Base-by-base conservation (phyloP, 2,113 vertebrate genomes). In the Terrapene triunguis region DNA sequence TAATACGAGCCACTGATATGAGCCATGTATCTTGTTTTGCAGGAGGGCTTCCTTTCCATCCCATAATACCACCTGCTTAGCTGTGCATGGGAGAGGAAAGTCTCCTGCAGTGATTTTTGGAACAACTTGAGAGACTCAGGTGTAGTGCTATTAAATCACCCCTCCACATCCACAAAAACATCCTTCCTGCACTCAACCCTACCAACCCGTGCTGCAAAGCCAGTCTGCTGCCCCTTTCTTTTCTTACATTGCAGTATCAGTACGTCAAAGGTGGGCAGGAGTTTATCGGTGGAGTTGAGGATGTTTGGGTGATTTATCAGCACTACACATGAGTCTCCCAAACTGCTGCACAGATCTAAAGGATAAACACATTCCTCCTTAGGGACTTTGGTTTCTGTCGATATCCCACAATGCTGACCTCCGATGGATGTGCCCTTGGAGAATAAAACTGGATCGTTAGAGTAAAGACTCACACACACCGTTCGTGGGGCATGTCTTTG, bases 61-160 rank as follows among this genome's bases (percentile, higher is more conserved):
- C 7, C 42, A 25, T 76, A 76, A 76, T 38, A 24, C 0, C 0
- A 0, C 48, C 69, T 89, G 7, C 10, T 9, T 80, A 2, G 12
- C 4, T 6, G 44, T 62, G 13, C 14, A 57, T 3, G 82, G 47
- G 24, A 38, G 29, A 72, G 27, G 22, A 87, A 74, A 85, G 27
- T 79, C 88, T 48, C 83, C 85, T 24, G 17, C 10, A 74, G 27
- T 38, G 19, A 35, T 42, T 74, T 87, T 85, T 82, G 74, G 69
- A 93, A 24, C 50, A 79, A n/a, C 9, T 27, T 44, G 55, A 85
- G 76, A 44, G 48, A 59, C n/a, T 82, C 22, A 25, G 35, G 50
- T 57, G 78, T 51, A 78, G 13, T 47, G 38, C 10, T 29, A 38
- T 50, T 57, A 42, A 65, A 80, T 32, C 84, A 69, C 25, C 59